Evolutionary conservation across 2,113 vertebrate species (phyloP), one percentile per base, ranked within the genome.

Genomic region (Notothenia rossii): DNA sequence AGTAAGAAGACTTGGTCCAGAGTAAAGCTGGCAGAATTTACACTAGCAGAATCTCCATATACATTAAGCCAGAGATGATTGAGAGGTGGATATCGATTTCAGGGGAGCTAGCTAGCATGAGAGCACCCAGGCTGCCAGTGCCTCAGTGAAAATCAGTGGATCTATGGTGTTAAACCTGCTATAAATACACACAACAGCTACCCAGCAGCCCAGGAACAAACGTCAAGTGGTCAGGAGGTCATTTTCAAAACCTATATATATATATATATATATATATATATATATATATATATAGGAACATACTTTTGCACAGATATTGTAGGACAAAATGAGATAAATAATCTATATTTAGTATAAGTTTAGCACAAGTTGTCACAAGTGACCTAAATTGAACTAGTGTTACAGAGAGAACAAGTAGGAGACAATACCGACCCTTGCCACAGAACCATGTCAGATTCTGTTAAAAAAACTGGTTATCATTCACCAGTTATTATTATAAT

Each of bases 61-160:
- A 79, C 40, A 25, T 74, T 69, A 33, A 75, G 54, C 14, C 20
- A 5, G 50, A 81, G 82, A 69, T 72, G 58, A 74, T 77, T 70
- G 76, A 77, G 71, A 82, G 76, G 71, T 61, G 54, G 59, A 60
- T 89, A 86, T 82, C 3, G 85, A 88, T 82, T 82, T 79, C 68
- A 88, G 68, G 81, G 72, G 77, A 59, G 7, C 68, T 5, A 61
- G 59, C 67, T 54, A 1, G 54, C 17, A n/a, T 51, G 36, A 70
- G 53, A 81, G 58, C 1, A 1, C 15, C 59, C 22, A 1, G 1
- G 62, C 33, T 36, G 11, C 50, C 48, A 12, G 22, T 40, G 66
- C 10, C 22, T 74, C 48, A 81, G 69, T 63, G 12, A 71, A 83
- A 71, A 66, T 75, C 13, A 33, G 64, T 71, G 63, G 67, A 71